These are phyloP conservation scores for Aporophyla nigra DNA, from an alignment of 2,888 invertebrate species.

Conservation along the genomic window DNA sequence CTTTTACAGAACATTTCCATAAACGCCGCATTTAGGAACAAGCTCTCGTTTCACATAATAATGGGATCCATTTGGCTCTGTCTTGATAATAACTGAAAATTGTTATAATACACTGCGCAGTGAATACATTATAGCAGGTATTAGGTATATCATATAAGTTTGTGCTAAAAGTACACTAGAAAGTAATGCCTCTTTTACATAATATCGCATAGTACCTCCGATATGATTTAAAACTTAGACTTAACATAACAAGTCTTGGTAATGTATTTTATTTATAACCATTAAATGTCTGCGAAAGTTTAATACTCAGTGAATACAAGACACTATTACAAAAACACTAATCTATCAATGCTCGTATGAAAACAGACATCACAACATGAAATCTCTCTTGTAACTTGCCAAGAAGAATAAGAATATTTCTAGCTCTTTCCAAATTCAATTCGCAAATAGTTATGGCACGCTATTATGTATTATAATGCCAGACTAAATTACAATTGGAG, in stretches of 20 bases:
- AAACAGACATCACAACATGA: constrained; percentile 2
- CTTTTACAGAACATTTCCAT: constrained; percentile 73
- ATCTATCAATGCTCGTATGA: constrained; percentile 15
- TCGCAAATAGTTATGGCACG: constrained; percentile 7
- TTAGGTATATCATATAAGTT: constrained; percentile 25
- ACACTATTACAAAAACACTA: constrained; percentile 11
- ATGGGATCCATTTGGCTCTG: constrained; percentile 70
- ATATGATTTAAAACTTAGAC: constrained; percentile 30
- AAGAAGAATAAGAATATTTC: neutral
- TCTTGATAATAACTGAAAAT: constrained; percentile 68
- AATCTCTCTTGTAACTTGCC: constrained; percentile 5
- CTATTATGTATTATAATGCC: constrained; percentile 26
- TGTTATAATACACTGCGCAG: constrained; percentile 52
- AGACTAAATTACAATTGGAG: constrained; percentile 45
- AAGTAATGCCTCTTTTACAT: constrained; percentile 50
- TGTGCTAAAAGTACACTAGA: constrained; percentile 49
- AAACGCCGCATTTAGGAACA: constrained; percentile 74
- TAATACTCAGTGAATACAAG: constrained; percentile 19
- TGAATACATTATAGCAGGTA: constrained; percentile 28
- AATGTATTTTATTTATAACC: constrained; percentile 40
- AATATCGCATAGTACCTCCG: constrained; percentile 21
- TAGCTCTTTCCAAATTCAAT: constrained; percentile 5
- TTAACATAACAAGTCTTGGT: constrained; percentile 46
- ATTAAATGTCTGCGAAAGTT: constrained; percentile 4
- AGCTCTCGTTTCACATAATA: constrained; percentile 70